phyloP scores from a whole-genome alignment of 2,797 vertebrate genomes.

The Anisognathus igniventris region DNA sequence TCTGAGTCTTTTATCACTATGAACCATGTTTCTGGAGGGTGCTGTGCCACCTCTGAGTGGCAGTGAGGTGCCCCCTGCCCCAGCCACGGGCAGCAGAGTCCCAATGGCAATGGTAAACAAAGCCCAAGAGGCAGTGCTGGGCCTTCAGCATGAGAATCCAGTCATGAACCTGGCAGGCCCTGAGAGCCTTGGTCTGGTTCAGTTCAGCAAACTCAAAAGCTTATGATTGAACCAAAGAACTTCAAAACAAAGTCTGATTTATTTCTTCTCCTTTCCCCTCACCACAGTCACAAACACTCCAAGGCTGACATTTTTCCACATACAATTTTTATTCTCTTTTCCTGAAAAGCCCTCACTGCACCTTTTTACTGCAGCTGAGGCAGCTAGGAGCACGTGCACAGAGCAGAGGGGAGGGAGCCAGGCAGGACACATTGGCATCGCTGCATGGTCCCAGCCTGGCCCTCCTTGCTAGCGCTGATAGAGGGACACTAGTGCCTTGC shows the following conservation, averaged over 20 bases:
- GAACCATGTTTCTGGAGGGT: background rate
- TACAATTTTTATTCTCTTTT: background rate
- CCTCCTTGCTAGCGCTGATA: background rate
- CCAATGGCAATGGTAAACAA: background rate
- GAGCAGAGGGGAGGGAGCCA: background rate
- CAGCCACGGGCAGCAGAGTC: background rate
- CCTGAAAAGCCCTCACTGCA: background rate
- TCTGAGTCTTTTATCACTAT: background rate
- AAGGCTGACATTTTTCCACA: background rate
- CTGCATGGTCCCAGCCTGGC: background rate
- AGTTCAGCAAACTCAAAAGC: background rate
- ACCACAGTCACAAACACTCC: background rate
- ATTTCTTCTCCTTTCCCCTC: background rate
- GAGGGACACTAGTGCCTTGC: background rate
- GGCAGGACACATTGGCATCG: background rate
- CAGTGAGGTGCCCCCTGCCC: background rate
- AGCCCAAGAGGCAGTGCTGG: background rate
- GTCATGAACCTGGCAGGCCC: background rate
- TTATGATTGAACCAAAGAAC: background rate
- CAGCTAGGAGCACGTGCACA: background rate
- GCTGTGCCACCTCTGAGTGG: background rate
- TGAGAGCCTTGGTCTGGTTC: background rate
- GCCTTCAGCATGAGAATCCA: fast-evolving
- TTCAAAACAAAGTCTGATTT: background rate
- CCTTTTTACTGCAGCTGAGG: background rate